Evolutionary conservation across 2,113 vertebrate genomes (phyloP), one percentile per base, ranked within the genome.

Genomic region (Nibea albiflora): DNA sequence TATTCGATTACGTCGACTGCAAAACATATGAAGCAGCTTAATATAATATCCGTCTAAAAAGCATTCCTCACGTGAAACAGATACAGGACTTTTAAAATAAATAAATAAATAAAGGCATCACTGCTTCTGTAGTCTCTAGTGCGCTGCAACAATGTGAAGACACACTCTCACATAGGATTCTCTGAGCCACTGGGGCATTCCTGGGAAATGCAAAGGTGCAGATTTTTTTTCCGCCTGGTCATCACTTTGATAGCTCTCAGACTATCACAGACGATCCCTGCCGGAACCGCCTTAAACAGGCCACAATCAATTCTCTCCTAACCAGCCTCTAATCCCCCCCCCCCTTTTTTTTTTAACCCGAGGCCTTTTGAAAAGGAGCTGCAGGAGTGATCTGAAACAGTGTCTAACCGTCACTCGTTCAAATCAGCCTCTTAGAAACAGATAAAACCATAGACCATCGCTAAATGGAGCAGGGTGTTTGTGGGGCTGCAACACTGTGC

Each of bases 181-280:
- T 86, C 78, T 74, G 31, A 79, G 73, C 81, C 81, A 78, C 82
- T 80, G 76, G 84, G 87, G 80, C 71, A 81, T 90, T 90, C 85
- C 88, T 88, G 85, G 85, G 89, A 93, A 92, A 90, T 90, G 89
- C 92, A 92, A 90, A 92, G 88, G 86, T 92, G 90, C 90, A 83
- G 88, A 85, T 91, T 92, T 85, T 87, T 85, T 89, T 88, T 84
- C 89, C 52, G 86, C 83, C 74, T 47, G 84, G 79, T 94, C 93
- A 93, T 93, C 92, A 93, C 57, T 91, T 91, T 90, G 86, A 91
- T 89, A 52, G 91, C 89, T 92, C 80, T 88, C 89, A 90, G 90
- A 87, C 88, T 79, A 85, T 91, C 88, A 63, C 73, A 81, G 89
- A 85, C 81, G 20, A 87, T 82, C 77, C 47, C 84, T 77, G 86